Conservation (phyloP, 2,888 invertebrate species). For the Zygaena filipendulae region DNA sequence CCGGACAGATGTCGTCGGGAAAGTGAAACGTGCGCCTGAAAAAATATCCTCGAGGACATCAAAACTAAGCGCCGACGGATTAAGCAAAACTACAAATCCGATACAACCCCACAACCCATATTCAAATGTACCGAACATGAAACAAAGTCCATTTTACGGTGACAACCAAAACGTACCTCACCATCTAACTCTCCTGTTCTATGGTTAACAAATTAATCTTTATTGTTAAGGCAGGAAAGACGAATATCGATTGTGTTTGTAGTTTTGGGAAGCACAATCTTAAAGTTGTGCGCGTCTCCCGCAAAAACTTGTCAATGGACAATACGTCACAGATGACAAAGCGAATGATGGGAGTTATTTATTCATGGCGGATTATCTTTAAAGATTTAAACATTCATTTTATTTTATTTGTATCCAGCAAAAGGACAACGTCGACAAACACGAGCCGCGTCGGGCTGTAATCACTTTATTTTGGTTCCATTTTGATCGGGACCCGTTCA, state of each 20-base stretch:
- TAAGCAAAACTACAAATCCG: slow-evolving; percentile 34
- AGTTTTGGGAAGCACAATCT: no score
- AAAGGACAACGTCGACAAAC: slow-evolving; percentile 47
- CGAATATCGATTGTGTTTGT: no score
- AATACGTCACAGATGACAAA: slow-evolving; percentile 57
- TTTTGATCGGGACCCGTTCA: slow-evolving; percentile 25
- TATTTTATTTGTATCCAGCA: slow-evolving; percentile 38
- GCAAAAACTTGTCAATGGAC: slow-evolving; percentile 51
- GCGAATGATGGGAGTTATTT: slow-evolving; percentile 48
- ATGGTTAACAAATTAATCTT: no score
- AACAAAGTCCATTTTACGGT: no score
- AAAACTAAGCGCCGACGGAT: slow-evolving; percentile 63
- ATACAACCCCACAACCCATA: no score
- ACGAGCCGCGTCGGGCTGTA: slow-evolving; percentile 28
- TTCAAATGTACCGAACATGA: no score
- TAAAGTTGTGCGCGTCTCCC: slow-evolving; percentile 17
- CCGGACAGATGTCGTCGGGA: slow-evolving; percentile 53
- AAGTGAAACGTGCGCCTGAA: slow-evolving; percentile 44
- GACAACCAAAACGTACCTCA: no score
- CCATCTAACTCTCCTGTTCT: no score
- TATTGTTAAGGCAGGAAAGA: not conserved
- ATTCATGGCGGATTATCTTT: slow-evolving; percentile 61
- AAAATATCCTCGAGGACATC: slow-evolving; percentile 50
- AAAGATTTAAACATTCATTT: slow-evolving; percentile 30
- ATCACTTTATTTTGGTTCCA: slow-evolving; percentile 44